A percentile compares a stretch with the other conserved stretches of the same genome.
These are phyloP conservation scores for Brachionus paranguensis DNA, from an alignment of 1,140 invertebrate species.

Conservation along the genomic window DNA sequence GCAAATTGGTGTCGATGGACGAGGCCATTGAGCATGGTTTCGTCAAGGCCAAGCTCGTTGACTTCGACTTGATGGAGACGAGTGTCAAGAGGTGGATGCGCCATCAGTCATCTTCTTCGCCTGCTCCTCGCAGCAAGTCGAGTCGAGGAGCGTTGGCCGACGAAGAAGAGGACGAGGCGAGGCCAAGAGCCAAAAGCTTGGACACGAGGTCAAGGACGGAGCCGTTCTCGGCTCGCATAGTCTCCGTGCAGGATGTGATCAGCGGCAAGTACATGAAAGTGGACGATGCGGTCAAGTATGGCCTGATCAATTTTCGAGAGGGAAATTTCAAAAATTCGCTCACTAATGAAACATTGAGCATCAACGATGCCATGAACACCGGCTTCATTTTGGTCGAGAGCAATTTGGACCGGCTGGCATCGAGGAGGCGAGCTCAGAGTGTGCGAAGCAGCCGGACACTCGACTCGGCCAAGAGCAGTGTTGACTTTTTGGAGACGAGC, in stretches of 20 bases:
- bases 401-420: not conserved
- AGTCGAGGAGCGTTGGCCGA: not conserved
- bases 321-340: conserved; percentile 10
- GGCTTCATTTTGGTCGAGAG: conserved; percentile 17
- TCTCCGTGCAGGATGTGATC: not conserved
- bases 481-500: not conserved
- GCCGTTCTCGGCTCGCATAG: conserved; percentile 6
- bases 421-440: not conserved
- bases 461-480: not conserved
- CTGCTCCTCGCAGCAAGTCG: not conserved
- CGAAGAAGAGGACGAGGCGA: not conserved
- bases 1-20: not conserved
- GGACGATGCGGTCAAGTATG: not conserved
- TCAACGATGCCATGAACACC: not conserved
- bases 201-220: not conserved
- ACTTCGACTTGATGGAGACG: not conserved
- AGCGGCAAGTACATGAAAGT: conserved; percentile 1
- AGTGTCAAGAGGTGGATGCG: not conserved
- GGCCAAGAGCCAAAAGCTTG: not conserved
- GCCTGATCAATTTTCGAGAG: not conserved
- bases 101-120: not conserved
- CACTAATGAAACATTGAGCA: not conserved
- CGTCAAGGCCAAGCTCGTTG: not conserved
- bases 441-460: not conserved
- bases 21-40: not conserved